A percentile compares a stretch with the other conserved stretches of the same genome.
These are phyloP conservation scores for Strigamia crassipes DNA, from an alignment of 2,888 invertebrate genomes.

Conservation along the genomic window DNA sequence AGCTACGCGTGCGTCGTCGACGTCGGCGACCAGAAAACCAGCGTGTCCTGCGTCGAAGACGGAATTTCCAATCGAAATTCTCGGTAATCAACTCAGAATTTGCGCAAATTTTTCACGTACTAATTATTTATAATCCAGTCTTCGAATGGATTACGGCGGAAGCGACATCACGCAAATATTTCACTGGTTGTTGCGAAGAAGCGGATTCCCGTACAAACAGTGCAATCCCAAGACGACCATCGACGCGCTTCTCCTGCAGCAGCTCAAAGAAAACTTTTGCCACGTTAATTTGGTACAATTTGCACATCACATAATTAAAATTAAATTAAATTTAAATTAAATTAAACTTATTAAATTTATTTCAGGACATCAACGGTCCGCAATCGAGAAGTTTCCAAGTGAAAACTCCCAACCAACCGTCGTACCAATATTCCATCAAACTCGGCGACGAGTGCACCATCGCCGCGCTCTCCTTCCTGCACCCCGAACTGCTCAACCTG, in stretches of 20 bases:
- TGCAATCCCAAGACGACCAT: slow-evolving; percentile 74
- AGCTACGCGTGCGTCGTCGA: slow-evolving; percentile 92
- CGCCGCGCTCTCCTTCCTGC: slow-evolving; percentile 84
- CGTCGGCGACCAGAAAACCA: slow-evolving; percentile 93
- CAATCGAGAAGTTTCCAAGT: slow-evolving; percentile 63
- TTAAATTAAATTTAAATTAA: not conserved
- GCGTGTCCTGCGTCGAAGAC: slow-evolving; percentile 94
- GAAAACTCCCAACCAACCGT: slow-evolving; percentile 55
- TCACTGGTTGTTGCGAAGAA: slow-evolving; percentile 84
- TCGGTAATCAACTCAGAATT: slow-evolving; percentile 57
- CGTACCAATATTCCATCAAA: slow-evolving; percentile 60
- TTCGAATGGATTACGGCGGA: slow-evolving; percentile 79
- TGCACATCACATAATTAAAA: no score
- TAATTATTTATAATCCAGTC: slow-evolving; percentile 53
- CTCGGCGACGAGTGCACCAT: slow-evolving; percentile 92
- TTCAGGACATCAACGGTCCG: slow-evolving; percentile 79
- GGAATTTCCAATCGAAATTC: slow-evolving; percentile 90
- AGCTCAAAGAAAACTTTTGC: slow-evolving; percentile 86
- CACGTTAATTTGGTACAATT: slow-evolving; percentile 85
- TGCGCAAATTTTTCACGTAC: no score
- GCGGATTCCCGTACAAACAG: slow-evolving; percentile 85
- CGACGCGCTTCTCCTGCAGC: slow-evolving; percentile 77
- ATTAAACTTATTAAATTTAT: slow-evolving; percentile 33
- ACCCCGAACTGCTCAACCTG: slow-evolving; percentile 81
- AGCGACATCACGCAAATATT: slow-evolving; percentile 89